These are phyloP conservation scores for Phortica magna DNA, from an alignment of 2,888 invertebrate species.

Conservation along the genomic window DNA sequence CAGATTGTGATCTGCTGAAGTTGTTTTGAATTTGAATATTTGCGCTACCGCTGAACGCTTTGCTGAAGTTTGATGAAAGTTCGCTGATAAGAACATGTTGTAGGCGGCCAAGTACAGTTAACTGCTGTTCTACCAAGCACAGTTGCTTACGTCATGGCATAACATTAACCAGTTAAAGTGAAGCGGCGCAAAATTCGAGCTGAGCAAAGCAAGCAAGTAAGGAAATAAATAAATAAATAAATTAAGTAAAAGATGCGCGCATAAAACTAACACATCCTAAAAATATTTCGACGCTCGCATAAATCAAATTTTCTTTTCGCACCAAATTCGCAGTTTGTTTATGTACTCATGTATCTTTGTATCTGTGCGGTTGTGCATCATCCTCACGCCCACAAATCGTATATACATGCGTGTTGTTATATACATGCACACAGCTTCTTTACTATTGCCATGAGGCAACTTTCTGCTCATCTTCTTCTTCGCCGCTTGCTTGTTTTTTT, in stretches of 20 bases:
- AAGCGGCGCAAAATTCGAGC: too few relatives aligned
- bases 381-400: neutral
- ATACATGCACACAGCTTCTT: neutral
- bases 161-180: too few relatives aligned
- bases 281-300: slow-evolving; percentile 38
- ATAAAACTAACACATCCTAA: slow-evolving; percentile 34
- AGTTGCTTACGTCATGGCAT: too few relatives aligned
- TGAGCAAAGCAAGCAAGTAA: too few relatives aligned
- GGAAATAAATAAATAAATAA: neutral
- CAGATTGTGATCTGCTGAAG: too few relatives aligned
- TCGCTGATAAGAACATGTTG: too few relatives aligned
- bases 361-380: neutral
- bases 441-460: neutral
- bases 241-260: neutral
- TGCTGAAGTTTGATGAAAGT: too few relatives aligned
- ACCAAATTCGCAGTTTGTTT: slow-evolving; percentile 25
- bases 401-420: neutral
- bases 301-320: slow-evolving; percentile 57
- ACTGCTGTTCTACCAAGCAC: too few relatives aligned
- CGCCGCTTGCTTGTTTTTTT: neutral
- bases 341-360: neutral
- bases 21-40: too few relatives aligned
- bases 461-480: too few relatives aligned
- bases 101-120: too few relatives aligned
- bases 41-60: too few relatives aligned